A percentile compares a stretch with the other conserved stretches of the same genome.
Evolutionary conservation across 2,888 invertebrate genomes (phyloP).

Genomic region (Auanema freiburgensis): DNA sequence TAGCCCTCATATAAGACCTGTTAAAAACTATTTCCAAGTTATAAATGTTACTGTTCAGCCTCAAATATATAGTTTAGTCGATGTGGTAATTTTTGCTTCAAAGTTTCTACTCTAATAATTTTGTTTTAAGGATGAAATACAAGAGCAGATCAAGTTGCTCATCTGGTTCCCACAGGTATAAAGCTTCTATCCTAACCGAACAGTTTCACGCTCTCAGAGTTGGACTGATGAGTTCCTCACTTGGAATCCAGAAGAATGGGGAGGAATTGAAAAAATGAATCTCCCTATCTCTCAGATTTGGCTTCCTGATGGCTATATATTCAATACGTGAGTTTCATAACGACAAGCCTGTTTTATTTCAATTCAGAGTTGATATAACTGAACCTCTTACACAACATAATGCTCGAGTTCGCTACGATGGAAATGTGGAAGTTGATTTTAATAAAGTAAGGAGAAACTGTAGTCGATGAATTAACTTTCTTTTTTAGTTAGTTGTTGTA

Average conservation of each 20-base stretch:
- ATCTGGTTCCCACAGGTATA: constrained; percentile 46
- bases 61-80: constrained; percentile 47
- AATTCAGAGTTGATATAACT: constrained; percentile 44
- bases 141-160: constrained; percentile 46
- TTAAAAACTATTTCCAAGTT: constrained; percentile 37
- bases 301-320: constrained; percentile 53
- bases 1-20: constrained; percentile 39
- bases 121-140: constrained; percentile 42
- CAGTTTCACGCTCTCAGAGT: constrained; percentile 24
- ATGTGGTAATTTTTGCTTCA: constrained; percentile 41
- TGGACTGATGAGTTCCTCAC: constrained; percentile 48
- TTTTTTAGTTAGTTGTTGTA: constrained; percentile 42
- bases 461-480: background rate
- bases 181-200: background rate
- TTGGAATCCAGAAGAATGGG: constrained; percentile 49
- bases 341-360: background rate
- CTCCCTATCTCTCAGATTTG: constrained; percentile 44
- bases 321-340: constrained; percentile 46
- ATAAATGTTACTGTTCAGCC: constrained; percentile 49
- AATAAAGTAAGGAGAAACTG: constrained; percentile 31
- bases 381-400: constrained; percentile 46
- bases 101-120: background rate
- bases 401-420: constrained; percentile 42
- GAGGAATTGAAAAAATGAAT: constrained; percentile 43
- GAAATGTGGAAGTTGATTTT: constrained; percentile 47